These are phyloP conservation scores for Caenorhabditis sp. DNA, from an alignment of 2,888 invertebrate genomes.

Conservation along the genomic window DNA sequence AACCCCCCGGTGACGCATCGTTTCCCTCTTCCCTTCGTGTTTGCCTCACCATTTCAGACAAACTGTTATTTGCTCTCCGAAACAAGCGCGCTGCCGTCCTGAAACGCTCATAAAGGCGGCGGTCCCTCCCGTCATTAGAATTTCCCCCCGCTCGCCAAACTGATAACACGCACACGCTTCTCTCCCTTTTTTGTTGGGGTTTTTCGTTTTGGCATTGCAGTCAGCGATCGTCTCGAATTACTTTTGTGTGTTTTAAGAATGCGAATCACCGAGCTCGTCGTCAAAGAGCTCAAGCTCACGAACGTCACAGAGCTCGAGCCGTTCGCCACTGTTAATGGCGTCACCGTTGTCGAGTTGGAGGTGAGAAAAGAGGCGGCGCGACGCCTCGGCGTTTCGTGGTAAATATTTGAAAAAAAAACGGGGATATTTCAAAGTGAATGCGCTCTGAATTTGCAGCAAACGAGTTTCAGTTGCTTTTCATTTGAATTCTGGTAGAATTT, in stretches of 20 bases:
- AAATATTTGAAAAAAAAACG: no score
- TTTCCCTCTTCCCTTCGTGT: neutral
- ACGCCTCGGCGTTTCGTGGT: no score
- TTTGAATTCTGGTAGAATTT: no score
- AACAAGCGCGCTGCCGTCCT: conserved; percentile 14
- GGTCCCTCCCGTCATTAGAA: conserved; percentile 12
- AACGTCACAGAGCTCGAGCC: conserved; percentile 29
- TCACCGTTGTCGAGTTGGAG: conserved; percentile 56
- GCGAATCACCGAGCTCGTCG: conserved; percentile 47
- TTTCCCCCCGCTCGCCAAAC: neutral
- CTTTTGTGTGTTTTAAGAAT: conserved; percentile 4
- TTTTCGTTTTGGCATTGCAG: no score
- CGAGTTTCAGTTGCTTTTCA: no score
- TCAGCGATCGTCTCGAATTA: no score
- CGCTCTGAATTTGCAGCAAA: no score
- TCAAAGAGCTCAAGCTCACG: conserved; percentile 40
- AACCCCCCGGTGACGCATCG: no score
- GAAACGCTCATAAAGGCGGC: conserved; percentile 3
- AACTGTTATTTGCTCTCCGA: conserved; percentile 49
- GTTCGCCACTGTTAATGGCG: conserved; percentile 50
- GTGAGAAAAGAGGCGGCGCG: conserved; percentile 30
- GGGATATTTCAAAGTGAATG: no score
- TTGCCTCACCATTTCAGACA: no score
- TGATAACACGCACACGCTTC: conserved; percentile 6
- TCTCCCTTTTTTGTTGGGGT: conserved; percentile 3